Evolutionary conservation across 2,797 vertebrate species (phyloP), one percentile per base, ranked within the genome.

Genomic region (Sciurus vulgaris): DNA sequence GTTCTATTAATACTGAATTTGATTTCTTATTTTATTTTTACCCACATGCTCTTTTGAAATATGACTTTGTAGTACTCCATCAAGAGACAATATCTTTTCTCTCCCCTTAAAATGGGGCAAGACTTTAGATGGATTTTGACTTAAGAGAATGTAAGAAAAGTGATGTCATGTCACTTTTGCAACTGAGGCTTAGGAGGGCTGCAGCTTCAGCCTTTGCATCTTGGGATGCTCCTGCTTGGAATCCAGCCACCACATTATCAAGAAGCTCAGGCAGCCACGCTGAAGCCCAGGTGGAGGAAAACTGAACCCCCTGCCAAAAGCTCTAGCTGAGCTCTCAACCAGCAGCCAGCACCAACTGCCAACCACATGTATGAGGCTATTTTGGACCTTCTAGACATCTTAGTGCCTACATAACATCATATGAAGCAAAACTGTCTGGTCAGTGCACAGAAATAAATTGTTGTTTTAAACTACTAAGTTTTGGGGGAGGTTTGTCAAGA

Each of bases 351-450:
- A 81, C 63, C 82, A 94, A 93, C 74, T 92, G 92, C 92, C 82
- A 95, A 77, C 33, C 91, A 91, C 86, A 74, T 24, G 24, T 59
- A 22, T 13, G 54, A 81, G 61, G 74, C 93, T 96, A 84, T 92
- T 91, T 93, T 89, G 92, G 94, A 95, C 72, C 38, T 88, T 89
- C 89, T 63, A 70, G 69, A 51, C 82, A 96, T 81, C 41, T 44
- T 33, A 92, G 47, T 63, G 30, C 38, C 72, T 91, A 69, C 41
- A 18, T 17, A 96, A 88, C 63, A 93, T 85, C 86, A 72, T 24
- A 83, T 10, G 51, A 96, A 93, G 28, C 44, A 77, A 38, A 84
- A 79, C 35, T 69, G 41, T 41, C 81, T 86, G 86, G 44, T 82
- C 51, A 76, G 44, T 70, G 65, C 33, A 82, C 73, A 91, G 47